Conservation (phyloP, 2,113 vertebrate genomes). For the Suricata suricatta region DNA sequence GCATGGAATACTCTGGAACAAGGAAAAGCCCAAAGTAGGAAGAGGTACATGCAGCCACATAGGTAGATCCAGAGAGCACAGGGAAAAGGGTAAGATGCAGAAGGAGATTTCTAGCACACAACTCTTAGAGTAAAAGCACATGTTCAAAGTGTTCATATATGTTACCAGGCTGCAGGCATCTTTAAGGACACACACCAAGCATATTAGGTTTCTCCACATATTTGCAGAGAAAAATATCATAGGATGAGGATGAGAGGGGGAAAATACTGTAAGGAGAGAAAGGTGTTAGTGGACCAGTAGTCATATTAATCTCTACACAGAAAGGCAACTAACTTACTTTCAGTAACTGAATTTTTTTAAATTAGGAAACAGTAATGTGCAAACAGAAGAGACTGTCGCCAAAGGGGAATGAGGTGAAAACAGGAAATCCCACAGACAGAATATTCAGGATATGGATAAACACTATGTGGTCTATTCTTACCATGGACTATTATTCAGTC, state of each 20-base stretch:
- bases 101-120: no score
- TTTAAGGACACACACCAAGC: neutral
- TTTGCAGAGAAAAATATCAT: no score
- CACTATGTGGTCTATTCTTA: neutral
- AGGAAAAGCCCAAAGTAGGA: neutral
- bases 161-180: neutral
- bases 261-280: neutral
- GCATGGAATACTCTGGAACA: neutral
- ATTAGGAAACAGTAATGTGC: neutral
- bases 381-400: neutral
- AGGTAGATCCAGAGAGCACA: no score
- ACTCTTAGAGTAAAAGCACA: neutral
- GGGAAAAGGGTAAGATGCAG: neutral
- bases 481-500: neutral
- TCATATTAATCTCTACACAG: neutral
- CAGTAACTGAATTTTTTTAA: neutral
- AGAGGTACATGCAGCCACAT: neutral
- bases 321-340: neutral
- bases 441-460: neutral
- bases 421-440: neutral
- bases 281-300: neutral
- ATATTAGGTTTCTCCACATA: neutral
- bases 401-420: neutral
- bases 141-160: neutral
- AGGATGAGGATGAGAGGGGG: no score